These are phyloP conservation scores for Glareola pratincola DNA, from an alignment of 2,113 vertebrate species.

Conservation along the genomic window DNA sequence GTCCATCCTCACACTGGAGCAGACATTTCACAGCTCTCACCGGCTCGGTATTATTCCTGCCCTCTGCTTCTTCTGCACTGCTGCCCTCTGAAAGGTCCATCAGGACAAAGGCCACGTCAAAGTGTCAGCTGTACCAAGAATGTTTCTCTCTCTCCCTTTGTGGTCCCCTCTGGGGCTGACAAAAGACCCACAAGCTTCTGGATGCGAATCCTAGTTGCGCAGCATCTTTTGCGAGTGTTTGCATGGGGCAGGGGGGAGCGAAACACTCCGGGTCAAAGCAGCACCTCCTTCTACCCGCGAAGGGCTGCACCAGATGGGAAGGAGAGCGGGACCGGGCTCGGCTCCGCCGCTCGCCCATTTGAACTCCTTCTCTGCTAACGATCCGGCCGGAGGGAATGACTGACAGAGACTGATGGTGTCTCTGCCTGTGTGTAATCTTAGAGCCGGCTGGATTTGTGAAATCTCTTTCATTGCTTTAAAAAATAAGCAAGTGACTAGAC, in stretches of 20 bases:
- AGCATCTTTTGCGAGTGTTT: not conserved
- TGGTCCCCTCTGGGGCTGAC: not conserved
- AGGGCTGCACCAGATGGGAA: not conserved
- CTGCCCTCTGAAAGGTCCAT: not conserved
- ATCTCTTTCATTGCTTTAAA: constrained; percentile 61
- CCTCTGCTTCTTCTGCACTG: not conserved
- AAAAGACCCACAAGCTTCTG: not conserved
- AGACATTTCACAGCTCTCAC: not conserved
- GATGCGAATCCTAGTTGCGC: fast-evolving
- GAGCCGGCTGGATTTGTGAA: constrained; percentile 52
- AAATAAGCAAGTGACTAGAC: constrained; percentile 41
- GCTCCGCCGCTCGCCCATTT: not conserved
- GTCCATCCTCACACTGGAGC: not conserved
- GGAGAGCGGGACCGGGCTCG: not conserved
- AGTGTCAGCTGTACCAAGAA: not conserved
- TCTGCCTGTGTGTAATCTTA: constrained; percentile 57
- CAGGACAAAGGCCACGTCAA: not conserved
- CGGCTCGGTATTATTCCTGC: not conserved
- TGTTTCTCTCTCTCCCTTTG: not conserved
- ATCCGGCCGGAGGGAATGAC: not conserved
- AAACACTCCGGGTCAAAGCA: not conserved
- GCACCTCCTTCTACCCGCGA: not conserved
- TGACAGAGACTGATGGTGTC: constrained; percentile 63
- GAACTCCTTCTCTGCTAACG: not conserved
- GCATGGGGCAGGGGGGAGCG: fast-evolving